phyloP scores from a whole-genome alignment of 2,888 invertebrate species.

The Chrysina gloriosa region DNA sequence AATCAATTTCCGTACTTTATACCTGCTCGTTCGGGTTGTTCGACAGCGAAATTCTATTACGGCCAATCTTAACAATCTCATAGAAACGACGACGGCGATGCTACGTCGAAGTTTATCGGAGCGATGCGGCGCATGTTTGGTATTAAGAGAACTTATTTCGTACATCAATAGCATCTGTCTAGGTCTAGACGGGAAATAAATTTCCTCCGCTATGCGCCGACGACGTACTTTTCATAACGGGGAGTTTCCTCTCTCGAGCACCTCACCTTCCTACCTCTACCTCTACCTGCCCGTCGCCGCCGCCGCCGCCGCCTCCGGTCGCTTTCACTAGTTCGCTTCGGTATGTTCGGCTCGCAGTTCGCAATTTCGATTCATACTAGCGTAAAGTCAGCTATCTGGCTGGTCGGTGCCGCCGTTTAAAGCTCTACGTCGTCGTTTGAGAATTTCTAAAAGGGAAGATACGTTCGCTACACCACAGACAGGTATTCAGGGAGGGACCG shows the following conservation, averaged over 20 bases:
- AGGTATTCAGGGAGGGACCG: too few species aligned
- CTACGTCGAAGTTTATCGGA: conserved; percentile 14
- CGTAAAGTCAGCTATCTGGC: neutral
- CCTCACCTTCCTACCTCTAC: neutral
- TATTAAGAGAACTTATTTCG: conserved; percentile 36
- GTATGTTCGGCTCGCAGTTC: conserved; percentile 13
- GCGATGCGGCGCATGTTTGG: conserved; percentile 13
- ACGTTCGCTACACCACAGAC: too few species aligned
- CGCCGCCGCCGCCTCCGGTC: neutral
- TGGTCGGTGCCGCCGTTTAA: neutral
- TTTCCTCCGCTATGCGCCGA: conserved; percentile 23
- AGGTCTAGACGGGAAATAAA: conserved; percentile 37
- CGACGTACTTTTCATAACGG: conserved; percentile 28
- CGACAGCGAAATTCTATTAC: conserved; percentile 1
- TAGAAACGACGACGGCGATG: neutral
- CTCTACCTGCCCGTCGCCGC: neutral
- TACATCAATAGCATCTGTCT: conserved; percentile 35
- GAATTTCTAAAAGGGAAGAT: too few species aligned
- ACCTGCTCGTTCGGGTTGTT: too few species aligned
- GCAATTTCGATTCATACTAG: neutral
- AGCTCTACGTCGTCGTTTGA: too few species aligned
- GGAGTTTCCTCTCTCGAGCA: conserved; percentile 13
- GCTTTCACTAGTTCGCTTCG: conserved; percentile 11
- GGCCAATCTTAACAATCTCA: conserved; percentile 2
- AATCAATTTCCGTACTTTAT: too few species aligned